Conservation (phyloP, 2,797 vertebrate genomes). For the Gymnocypris eckloni region DNA sequence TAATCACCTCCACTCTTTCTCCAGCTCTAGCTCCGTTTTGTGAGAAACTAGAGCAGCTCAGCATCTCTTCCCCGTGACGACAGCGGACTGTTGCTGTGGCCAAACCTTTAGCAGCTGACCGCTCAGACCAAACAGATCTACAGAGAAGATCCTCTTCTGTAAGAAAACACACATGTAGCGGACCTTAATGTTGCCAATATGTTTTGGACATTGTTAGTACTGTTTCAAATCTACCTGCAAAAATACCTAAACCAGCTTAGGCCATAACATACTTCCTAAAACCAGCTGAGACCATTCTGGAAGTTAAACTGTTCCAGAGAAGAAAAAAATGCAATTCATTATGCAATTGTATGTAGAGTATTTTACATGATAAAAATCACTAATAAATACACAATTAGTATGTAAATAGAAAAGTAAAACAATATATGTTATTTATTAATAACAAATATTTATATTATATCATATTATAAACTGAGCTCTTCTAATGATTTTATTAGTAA, state of each 20-base stretch:
- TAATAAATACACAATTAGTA: not conserved
- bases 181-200: not conserved
- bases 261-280: not conserved
- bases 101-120: constrained; percentile 66
- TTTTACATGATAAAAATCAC: not conserved
- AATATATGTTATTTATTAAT: not conserved
- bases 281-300: not conserved
- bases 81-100: constrained; percentile 73
- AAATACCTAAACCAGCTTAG: not conserved
- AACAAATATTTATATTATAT: not conserved
- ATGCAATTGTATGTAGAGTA: not conserved
- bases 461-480: not conserved
- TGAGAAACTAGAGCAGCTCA: constrained; percentile 86
- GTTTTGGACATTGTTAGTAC: not conserved
- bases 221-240: not conserved
- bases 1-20: constrained; percentile 78
- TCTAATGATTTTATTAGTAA: not conserved
- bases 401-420: not conserved
- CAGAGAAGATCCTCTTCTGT: constrained; percentile 81
- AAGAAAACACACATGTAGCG: not conserved
- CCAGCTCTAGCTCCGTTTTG: constrained; percentile 73
- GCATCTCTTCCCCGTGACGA: constrained; percentile 81
- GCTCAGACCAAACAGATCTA: constrained; percentile 87
- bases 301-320: not conserved
- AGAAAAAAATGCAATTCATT: not conserved